Evolutionary conservation across 2,888 invertebrate species (phyloP).

Genomic region (Linhomoeus sp.): DNA sequence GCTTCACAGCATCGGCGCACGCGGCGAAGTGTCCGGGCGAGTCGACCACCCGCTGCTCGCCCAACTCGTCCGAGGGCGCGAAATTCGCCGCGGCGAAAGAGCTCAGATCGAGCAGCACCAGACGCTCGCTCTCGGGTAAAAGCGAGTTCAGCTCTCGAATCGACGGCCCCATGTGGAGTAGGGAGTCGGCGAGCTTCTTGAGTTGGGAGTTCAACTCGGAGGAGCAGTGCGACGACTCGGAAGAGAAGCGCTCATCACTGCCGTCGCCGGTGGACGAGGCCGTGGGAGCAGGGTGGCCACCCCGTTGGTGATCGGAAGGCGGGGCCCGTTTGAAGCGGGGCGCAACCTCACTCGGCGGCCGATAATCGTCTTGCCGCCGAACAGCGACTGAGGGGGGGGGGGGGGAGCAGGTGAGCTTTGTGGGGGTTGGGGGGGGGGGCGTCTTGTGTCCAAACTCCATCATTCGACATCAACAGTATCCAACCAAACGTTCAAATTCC

Average conservation of each 20-base stretch:
- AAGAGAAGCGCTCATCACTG: background rate
- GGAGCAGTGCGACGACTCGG: background rate
- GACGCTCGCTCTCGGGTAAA: background rate
- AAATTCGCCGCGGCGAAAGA: too few species aligned
- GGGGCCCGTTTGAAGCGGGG: too few species aligned
- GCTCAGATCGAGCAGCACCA: background rate
- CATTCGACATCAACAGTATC: too few species aligned
- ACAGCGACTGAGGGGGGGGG: too few species aligned
- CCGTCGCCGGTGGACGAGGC: background rate
- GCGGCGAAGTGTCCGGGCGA: too few species aligned
- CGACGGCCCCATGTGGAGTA: background rate
- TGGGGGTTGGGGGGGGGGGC: too few species aligned
- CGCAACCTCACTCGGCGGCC: background rate
- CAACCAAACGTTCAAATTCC: too few species aligned
- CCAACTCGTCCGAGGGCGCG: too few species aligned
- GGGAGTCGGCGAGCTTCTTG: background rate
- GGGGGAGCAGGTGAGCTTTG: too few species aligned
- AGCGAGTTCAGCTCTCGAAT: background rate
- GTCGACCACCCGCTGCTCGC: too few species aligned
- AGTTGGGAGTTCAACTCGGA: constrained; percentile 1
- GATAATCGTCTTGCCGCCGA: background rate
- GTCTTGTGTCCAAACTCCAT: too few species aligned
- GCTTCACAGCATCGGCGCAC: too few species aligned
- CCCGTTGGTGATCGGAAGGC: constrained; percentile 3
- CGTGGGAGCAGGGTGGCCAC: background rate